Base-by-base conservation (phyloP, 2,888 invertebrate genomes). In the Helobdella robusta region DNA sequence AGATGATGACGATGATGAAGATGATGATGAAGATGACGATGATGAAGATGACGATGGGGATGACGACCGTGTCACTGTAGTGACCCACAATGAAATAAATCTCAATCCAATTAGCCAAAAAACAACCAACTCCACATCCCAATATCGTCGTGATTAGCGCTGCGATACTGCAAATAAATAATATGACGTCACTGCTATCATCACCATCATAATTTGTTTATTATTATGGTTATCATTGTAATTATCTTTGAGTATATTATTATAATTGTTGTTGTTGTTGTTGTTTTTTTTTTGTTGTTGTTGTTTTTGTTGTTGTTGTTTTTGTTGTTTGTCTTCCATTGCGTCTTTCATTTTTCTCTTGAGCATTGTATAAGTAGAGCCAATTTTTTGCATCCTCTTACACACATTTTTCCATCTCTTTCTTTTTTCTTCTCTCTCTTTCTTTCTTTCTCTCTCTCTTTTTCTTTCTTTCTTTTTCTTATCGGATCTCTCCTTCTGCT, bases 1-100 rank as follows among this genome's bases (percentile, higher is more conserved):
- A 59, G 65, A 65, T 40, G 59, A 58, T 59, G 46, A 65, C 40
- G 65, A 59, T 28, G 48, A 65, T 65, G 48, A 65, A 46, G 34
- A 59, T 46, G 34, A 65, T 50, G 25, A 50, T 48, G 48, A 65
- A 46, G 59, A 65, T 59, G 35, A 59, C 25, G 36, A 46, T 32
- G 59, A 46, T 50, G 59, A 30, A 32, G 32, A 48, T 60, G 58
- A 32, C 36, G 64, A 54, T 56, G 56, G 36, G 32, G 64, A 20
- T 28, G 52, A 50, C 23, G 40, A 59, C 4, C n/a, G n/a, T n/a
- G n/a, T n/a, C n/a, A 50, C 5, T 5, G 50, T 25, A 11, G 25
- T 15, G 6, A 20, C 6, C 25, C 6, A 6, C 25, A n/a, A n/a
- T 15, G 50, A 50, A 6, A 25, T 15, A n/a, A 6, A 11, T 15